These are phyloP conservation scores for Schlechtendalia chinensis DNA, from an alignment of 1,140 invertebrate species.

Conservation along the genomic window DNA sequence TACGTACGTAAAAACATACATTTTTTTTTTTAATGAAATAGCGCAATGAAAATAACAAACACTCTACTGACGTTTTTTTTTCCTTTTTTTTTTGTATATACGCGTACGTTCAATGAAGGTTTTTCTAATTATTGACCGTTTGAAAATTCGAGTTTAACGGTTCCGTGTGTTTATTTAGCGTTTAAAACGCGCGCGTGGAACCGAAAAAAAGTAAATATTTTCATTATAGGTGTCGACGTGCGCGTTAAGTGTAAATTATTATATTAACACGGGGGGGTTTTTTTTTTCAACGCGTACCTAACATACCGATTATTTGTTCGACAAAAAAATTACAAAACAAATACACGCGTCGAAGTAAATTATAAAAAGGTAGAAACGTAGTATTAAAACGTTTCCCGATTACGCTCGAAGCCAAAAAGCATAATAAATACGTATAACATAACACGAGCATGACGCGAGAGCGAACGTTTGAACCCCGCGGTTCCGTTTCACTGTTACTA, in stretches of 20 bases:
- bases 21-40: not conserved
- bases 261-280: not conserved
- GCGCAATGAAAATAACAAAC: too few species aligned
- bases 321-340: not conserved
- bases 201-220: not conserved
- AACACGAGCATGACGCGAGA: not conserved
- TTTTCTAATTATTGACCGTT: not conserved
- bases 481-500: too few species aligned
- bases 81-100: too few species aligned
- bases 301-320: not conserved
- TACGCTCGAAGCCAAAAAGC: too few species aligned
- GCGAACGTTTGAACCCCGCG: not conserved
- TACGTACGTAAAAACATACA: not conserved
- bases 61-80: too few species aligned
- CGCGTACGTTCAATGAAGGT: too few species aligned
- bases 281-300: not conserved
- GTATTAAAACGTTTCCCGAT: too few species aligned
- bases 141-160: not conserved
- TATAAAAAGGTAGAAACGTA: too few species aligned
- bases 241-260: not conserved
- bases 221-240: not conserved
- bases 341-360: not conserved
- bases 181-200: not conserved
- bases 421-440: too few species aligned
- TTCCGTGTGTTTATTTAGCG: not conserved